Base-by-base conservation (phyloP, 2,113 vertebrate species). In the Odontesthes bonariensis region DNA sequence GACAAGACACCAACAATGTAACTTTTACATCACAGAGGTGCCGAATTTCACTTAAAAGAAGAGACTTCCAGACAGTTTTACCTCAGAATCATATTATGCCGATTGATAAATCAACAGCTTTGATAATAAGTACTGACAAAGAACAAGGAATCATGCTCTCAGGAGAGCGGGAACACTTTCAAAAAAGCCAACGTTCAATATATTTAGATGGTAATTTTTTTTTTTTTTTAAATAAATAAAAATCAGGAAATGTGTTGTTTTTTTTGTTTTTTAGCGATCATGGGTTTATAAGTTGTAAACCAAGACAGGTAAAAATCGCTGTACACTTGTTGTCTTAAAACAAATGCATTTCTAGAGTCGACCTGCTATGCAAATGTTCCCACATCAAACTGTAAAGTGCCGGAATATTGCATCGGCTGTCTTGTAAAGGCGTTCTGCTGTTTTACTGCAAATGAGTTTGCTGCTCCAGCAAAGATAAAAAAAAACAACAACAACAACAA, bases 81-180 rank as follows among this genome's bases (percentile, higher is more conserved):
- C 44, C 68, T 42, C 13, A 65, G 40, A 64, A 35, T 44, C 42
- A 5, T 62, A 89, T 27, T 27, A 27, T 27, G n/a, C 79, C 75
- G 80, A 89, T 71, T 69, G 16, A 47, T 31, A 51, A 6, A 85
- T 57, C 63, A 67, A 84, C 38, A 67, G 19, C 12, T 6, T 64
- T 62, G 59, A 75, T 23, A 40, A 55, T 64, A 71, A 79, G n/a
- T n/a, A n/a, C n/a, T 51, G 54, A 54, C 22, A 49, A 71, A 79
- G 16, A 69, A 38, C 47, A 64, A 52, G 49, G 60, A 70, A 69
- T 58, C 49, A 60, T 33, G 16, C 5, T 61, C 11, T 12, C 31
- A 53, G 32, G 31, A 83, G 35, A 60, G 10, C 11, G 17, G 53
- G 17, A n/a, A 9, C 19, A 17, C 6, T 40, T 63, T 5, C 8